Evolutionary conservation across 1,140 invertebrate species (phyloP).

Genomic region (Bombus ignitus): DNA sequence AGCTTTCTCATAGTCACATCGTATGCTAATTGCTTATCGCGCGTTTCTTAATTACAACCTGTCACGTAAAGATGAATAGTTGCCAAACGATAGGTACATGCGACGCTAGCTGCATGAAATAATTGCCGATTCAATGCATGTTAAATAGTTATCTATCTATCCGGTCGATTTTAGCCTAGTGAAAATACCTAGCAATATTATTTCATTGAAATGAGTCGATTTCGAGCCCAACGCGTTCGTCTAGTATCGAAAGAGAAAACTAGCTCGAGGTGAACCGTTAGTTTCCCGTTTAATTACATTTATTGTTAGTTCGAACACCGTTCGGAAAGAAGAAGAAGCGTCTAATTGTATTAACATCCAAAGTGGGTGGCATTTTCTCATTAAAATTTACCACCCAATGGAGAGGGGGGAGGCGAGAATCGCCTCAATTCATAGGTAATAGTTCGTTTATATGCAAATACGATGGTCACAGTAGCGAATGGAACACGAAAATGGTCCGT

Average conservation of each 20-base stretch:
- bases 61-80: background rate
- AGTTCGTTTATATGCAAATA: conserved; percentile 80
- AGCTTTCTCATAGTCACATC: too few relatives aligned
- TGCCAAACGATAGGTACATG: too few relatives aligned
- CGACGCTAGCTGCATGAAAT: background rate
- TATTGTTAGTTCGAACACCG: background rate
- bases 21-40: background rate
- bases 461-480: conserved; percentile 55
- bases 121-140: conserved; percentile 7
- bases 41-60: conserved; percentile 14
- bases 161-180: background rate
- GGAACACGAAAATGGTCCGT: conserved; percentile 47
- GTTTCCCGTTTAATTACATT: conserved; percentile 30
- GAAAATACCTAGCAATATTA: conserved; percentile 1
- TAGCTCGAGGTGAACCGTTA: background rate
- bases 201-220: conserved; percentile 24
- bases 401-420: conserved; percentile 24
- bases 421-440: conserved; percentile 71
- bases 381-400: conserved; percentile 55
- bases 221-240: background rate
- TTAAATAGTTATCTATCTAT: background rate
- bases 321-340: conserved; percentile 3
- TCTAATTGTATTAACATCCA: conserved; percentile 45
- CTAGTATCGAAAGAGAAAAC: background rate
- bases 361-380: conserved; percentile 35